phyloP scores from a whole-genome alignment of 1,140 invertebrate genomes.

The Zaprionus camerounensis region DNA sequence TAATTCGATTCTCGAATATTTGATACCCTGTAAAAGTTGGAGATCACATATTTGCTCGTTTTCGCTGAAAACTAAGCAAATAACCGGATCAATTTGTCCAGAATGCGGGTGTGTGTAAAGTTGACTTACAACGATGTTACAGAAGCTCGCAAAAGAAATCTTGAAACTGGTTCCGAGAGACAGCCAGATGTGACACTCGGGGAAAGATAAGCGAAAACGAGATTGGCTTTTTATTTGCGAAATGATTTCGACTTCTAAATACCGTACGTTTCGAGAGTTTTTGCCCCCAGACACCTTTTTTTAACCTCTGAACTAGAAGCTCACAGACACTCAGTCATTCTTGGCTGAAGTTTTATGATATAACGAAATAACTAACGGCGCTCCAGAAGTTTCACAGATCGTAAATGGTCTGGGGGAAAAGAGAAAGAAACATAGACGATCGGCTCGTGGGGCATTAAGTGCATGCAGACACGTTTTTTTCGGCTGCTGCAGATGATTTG shows the following conservation, averaged over 20 bases:
- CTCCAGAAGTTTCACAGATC: not conserved
- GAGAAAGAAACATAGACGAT: slow-evolving; percentile 22
- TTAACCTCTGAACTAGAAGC: not conserved
- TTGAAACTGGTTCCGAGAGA: slow-evolving; percentile 62
- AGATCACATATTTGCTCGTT: not conserved
- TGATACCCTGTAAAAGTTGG: slow-evolving; percentile 14
- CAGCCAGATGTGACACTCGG: slow-evolving; percentile 31
- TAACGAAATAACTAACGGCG: not conserved
- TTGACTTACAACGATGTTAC: slow-evolving; percentile 13
- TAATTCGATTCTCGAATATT: not conserved
- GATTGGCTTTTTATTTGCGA: not conserved
- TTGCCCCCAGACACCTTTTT: not conserved
- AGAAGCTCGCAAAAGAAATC: slow-evolving; percentile 39
- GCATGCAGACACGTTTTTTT: slow-evolving; percentile 27
- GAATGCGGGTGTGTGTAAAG: slow-evolving; percentile 9
- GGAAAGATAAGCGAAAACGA: slow-evolving; percentile 40
- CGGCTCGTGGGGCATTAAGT: not conserved
- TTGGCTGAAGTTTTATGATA: not conserved
- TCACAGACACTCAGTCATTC: not conserved
- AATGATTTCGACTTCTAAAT: slow-evolving; percentile 23
- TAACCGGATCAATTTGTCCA: slow-evolving; percentile 18
- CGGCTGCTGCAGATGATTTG: slow-evolving; percentile 19
- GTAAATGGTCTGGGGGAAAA: slow-evolving; percentile 9
- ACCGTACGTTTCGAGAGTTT: slow-evolving; percentile 3
- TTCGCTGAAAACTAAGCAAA: slow-evolving; percentile 15